Evolutionary conservation across 2,888 invertebrate species (phyloP).

Genomic region (Pachliopta kotzebuea): DNA sequence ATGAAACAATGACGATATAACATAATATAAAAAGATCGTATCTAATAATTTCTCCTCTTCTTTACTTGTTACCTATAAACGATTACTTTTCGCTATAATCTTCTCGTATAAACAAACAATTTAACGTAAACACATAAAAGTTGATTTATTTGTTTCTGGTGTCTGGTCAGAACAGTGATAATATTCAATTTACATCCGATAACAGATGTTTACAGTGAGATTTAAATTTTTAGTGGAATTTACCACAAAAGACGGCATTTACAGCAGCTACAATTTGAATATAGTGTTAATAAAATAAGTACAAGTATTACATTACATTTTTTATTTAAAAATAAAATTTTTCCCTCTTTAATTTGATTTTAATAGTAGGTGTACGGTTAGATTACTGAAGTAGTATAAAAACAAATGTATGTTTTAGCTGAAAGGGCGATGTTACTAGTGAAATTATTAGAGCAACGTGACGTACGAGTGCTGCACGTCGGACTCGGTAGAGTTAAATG

Average conservation of each 20-base stretch:
- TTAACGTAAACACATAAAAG: conserved; percentile 23
- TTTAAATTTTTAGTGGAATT: conserved; percentile 12
- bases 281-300: neutral
- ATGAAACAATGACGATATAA: no score
- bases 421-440: neutral
- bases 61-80: neutral
- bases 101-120: conserved; percentile 21
- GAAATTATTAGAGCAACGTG: neutral
- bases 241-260: neutral
- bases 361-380: no score
- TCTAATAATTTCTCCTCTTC: neutral
- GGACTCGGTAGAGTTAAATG: neutral
- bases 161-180: conserved; percentile 20
- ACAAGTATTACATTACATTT: no score
- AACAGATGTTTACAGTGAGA: conserved; percentile 23
- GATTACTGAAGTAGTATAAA: neutral
- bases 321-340: no score
- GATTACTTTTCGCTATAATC: conserved; percentile 12
- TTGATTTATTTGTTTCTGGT: conserved; percentile 22
- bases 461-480: conserved; percentile 1
- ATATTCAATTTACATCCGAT: conserved; percentile 20
- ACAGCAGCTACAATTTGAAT: neutral
- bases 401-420: neutral
- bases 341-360: no score
- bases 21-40: neutral